A percentile compares a stretch with the other conserved stretches of the same genome.
These are phyloP conservation scores for Sesamia nonagrioides DNA, from an alignment of 1,140 invertebrate genomes.

Conservation along the genomic window DNA sequence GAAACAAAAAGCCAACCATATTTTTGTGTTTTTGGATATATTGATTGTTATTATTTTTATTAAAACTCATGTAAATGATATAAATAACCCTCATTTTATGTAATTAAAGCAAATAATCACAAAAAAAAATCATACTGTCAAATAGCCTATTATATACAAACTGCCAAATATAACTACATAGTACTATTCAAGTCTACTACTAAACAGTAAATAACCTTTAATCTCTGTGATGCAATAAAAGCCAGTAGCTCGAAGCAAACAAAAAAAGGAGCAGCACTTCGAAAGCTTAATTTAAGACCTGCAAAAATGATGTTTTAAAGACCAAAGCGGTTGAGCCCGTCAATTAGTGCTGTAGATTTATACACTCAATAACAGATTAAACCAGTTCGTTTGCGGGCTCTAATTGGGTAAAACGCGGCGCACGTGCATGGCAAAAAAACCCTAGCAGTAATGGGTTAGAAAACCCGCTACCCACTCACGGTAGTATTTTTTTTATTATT, in stretches of 20 bases:
- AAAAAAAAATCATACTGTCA: too few relatives aligned
- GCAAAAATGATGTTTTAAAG: constrained; percentile 43
- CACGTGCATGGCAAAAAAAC: constrained; percentile 37
- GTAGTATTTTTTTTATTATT: too few relatives aligned
- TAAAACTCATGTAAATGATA: too few relatives aligned
- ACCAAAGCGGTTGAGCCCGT: constrained; percentile 39
- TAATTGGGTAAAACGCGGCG: constrained; percentile 60
- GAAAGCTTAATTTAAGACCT: constrained; percentile 32
- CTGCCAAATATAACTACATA: too few relatives aligned
- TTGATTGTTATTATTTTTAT: too few relatives aligned
- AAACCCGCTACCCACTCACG: not conserved
- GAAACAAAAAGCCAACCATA: too few relatives aligned
- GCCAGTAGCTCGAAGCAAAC: not conserved
- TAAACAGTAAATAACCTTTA: too few relatives aligned
- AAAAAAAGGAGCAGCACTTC: not conserved
- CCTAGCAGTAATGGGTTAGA: constrained; percentile 39
- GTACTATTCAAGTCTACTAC: too few relatives aligned
- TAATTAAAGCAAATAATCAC: too few relatives aligned
- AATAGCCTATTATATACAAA: too few relatives aligned
- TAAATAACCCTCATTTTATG: too few relatives aligned
- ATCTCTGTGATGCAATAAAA: not conserved
- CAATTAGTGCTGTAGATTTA: constrained; percentile 56
- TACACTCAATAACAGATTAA: constrained; percentile 62
- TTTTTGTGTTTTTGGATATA: too few relatives aligned
- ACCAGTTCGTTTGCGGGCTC: constrained; percentile 43